Evolutionary conservation across 1,140 invertebrate species (phyloP).

Genomic region (Heliothis subflexa): DNA sequence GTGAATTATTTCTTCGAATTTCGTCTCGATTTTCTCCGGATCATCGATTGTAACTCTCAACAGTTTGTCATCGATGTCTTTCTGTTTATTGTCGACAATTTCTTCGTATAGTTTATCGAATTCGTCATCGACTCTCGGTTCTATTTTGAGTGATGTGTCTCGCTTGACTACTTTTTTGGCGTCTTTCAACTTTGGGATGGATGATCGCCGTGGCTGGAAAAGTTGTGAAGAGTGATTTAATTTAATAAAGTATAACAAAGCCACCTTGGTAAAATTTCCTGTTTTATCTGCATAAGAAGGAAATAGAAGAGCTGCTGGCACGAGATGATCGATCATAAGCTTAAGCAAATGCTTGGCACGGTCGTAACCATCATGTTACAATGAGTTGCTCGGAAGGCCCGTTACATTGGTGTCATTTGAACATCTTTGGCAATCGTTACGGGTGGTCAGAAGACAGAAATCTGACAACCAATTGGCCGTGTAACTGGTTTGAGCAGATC

Average conservation of each 20-base stretch:
- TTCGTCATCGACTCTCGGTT: slow-evolving; percentile 64
- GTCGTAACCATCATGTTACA: too few relatives aligned
- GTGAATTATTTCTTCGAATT: slow-evolving; percentile 80
- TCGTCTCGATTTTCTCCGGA: slow-evolving; percentile 65
- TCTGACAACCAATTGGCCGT: too few relatives aligned
- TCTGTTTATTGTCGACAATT: slow-evolving; percentile 57
- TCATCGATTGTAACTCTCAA: slow-evolving; percentile 61
- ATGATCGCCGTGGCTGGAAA: slow-evolving; percentile 59
- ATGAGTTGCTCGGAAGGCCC: too few relatives aligned
- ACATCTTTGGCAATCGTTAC: too few relatives aligned
- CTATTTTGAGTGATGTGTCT: slow-evolving; percentile 6
- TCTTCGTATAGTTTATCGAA: slow-evolving; percentile 79
- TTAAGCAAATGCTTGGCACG: too few relatives aligned
- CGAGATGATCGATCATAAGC: too few relatives aligned
- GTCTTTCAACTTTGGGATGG: slow-evolving; percentile 64
- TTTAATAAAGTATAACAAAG: too few relatives aligned
- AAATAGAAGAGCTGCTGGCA: too few relatives aligned
- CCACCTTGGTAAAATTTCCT: too few relatives aligned
- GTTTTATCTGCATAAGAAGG: too few relatives aligned
- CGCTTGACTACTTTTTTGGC: slow-evolving; percentile 29
- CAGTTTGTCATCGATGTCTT: slow-evolving; percentile 33
- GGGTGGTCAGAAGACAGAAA: too few relatives aligned
- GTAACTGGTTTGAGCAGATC: neutral
- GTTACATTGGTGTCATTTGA: too few relatives aligned
- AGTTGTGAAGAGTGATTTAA: neutral